Evolutionary conservation across 2,888 invertebrate genomes (phyloP).

Genomic region (Uropetala carovei): DNA sequence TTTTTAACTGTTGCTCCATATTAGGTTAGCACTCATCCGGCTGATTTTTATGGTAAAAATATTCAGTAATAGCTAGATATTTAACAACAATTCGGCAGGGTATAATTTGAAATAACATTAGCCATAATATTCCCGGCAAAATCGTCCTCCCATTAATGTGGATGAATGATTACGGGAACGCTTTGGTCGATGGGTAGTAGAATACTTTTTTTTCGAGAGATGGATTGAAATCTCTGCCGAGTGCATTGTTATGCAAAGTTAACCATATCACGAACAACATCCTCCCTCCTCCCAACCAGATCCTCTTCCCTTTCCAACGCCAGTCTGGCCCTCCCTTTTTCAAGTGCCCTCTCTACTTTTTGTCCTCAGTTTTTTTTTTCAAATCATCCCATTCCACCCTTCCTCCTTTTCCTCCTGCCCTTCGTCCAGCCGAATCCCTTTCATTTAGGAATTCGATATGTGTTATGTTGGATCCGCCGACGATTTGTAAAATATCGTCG

Average conservation of each 20-base stretch:
- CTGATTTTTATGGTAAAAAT: not conserved
- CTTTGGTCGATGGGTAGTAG: not conserved
- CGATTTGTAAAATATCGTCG: slow-evolving; percentile 35
- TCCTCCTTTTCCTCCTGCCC: not conserved
- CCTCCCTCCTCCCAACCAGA: not conserved
- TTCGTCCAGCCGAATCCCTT: not conserved
- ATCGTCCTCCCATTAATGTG: not conserved
- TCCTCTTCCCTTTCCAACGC: not conserved
- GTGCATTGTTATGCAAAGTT: slow-evolving; percentile 35
- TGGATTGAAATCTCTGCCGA: slow-evolving; percentile 29
- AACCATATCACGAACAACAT: slow-evolving; percentile 16
- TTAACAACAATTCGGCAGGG: not conserved
- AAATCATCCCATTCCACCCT: not conserved
- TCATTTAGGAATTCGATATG: slow-evolving; percentile 18
- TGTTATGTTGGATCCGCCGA: not conserved
- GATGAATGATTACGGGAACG: not conserved
- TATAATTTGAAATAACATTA: not conserved
- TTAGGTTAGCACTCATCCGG: not conserved
- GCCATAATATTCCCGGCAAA: not conserved
- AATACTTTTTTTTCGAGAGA: not conserved
- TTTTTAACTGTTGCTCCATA: not conserved
- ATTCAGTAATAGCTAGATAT: not conserved
- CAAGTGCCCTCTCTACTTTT: not conserved
- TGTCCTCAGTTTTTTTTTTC: not conserved
- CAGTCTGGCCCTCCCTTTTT: not conserved